These are phyloP conservation scores for Thalassophryne amazonica DNA, from an alignment of 2,797 vertebrate species.

Conservation along the genomic window DNA sequence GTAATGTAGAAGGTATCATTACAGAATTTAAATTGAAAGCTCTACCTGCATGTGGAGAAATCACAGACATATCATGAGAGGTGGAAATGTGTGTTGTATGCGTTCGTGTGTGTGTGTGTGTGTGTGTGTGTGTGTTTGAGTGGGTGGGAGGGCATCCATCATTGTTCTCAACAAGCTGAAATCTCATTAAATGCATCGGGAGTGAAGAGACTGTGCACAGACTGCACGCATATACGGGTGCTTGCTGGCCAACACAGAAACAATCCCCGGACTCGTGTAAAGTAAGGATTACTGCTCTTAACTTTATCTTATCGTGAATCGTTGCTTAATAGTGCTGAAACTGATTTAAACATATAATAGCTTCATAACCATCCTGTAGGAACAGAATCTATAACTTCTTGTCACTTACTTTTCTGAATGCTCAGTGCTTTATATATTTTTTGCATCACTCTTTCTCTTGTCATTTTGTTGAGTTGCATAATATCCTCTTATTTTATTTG, in stretches of 20 bases:
- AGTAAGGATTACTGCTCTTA: slow-evolving; percentile 35
- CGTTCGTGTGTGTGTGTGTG: not conserved
- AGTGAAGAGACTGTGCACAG: slow-evolving; percentile 12
- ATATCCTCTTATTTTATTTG: too few relatives aligned
- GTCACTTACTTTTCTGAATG: not conserved
- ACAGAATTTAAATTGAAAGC: too few relatives aligned
- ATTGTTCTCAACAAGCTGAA: slow-evolving; percentile 31
- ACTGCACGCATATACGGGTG: slow-evolving; percentile 5
- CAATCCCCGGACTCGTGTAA: slow-evolving; percentile 7
- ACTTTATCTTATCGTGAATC: not conserved
- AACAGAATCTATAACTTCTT: not conserved
- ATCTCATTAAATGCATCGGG: slow-evolving; percentile 24
- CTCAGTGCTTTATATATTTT: too few relatives aligned
- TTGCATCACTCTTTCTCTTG: too few relatives aligned
- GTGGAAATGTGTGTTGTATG: not conserved
- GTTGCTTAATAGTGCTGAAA: not conserved
- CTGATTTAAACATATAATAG: not conserved
- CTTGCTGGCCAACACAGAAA: slow-evolving; percentile 5
- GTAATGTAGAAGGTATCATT: too few relatives aligned
- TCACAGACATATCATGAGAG: too few relatives aligned
- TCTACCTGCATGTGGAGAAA: too few relatives aligned
- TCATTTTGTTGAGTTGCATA: too few relatives aligned
- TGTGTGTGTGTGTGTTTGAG: slow-evolving; percentile 9
- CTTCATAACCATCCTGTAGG: not conserved
- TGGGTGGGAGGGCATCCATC: slow-evolving; percentile 19